Conservation (phyloP, 2,797 vertebrate genomes). For the Argya squamiceps region DNA sequence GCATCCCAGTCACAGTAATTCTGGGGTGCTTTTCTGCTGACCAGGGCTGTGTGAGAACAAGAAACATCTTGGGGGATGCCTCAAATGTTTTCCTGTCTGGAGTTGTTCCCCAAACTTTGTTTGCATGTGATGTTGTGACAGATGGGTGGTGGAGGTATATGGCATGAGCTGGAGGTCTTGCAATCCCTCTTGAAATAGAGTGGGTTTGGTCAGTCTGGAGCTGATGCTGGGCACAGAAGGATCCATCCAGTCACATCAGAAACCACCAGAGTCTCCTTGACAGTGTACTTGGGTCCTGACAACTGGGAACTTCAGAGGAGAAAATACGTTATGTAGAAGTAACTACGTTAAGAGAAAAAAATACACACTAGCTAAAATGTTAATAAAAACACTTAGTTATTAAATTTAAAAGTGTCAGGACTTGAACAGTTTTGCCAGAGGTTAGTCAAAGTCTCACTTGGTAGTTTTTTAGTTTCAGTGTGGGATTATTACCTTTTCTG, state of each 20-base stretch:
- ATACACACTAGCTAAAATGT: not conserved
- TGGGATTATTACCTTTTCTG: not conserved
- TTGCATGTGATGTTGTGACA: fast-evolving
- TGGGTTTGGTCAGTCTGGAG: not conserved
- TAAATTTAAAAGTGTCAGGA: not conserved
- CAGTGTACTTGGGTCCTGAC: fast-evolving
- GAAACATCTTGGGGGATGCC: not conserved
- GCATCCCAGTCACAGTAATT: not conserved
- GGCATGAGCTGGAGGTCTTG: not conserved
- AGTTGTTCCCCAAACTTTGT: not conserved
- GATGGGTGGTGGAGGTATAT: not conserved
- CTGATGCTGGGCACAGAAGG: not conserved
- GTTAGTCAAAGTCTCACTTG: not conserved
- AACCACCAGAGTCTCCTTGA: not conserved
- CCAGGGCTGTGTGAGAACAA: not conserved
- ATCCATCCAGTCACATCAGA: not conserved
- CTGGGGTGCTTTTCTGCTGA: not conserved
- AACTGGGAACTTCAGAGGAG: fast-evolving
- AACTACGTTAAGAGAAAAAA: not conserved
- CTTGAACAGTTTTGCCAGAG: not conserved
- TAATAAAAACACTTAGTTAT: not conserved
- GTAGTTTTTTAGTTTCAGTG: not conserved
- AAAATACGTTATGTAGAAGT: not conserved
- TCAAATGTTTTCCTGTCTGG: not conserved
- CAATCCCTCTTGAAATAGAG: not conserved